phyloP scores from a whole-genome alignment of 2,888 invertebrate genomes.

The Nemurella pictetii region DNA sequence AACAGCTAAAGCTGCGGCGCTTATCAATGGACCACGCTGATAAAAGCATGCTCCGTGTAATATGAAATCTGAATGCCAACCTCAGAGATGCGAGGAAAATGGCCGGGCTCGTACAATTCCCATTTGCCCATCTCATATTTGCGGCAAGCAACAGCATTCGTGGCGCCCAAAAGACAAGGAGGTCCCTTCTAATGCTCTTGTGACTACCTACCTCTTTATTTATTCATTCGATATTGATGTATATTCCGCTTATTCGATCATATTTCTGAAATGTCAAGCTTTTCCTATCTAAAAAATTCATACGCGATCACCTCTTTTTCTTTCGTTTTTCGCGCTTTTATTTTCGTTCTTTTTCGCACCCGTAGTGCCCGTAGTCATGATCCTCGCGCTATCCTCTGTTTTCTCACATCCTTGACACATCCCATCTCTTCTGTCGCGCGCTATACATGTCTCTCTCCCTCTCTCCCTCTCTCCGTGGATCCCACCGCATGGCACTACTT shows the following conservation, averaged over 20 bases:
- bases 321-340: background rate
- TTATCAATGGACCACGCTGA: background rate
- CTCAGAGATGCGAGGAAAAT: background rate
- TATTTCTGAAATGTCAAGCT: constrained; percentile 21
- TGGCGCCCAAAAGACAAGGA: background rate
- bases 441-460: background rate
- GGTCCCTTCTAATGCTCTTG: background rate
- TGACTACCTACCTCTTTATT: constrained; percentile 14
- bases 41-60: background rate
- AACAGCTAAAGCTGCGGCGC: background rate
- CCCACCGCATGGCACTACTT: background rate
- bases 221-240: constrained; percentile 20
- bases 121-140: background rate
- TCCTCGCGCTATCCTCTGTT: background rate
- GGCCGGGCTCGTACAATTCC: background rate
- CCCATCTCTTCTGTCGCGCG: background rate
- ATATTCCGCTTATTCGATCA: constrained; percentile 23
- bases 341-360: background rate
- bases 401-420: background rate
- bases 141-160: background rate
- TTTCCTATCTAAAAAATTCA: constrained; percentile 6
- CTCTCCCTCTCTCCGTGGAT: background rate
- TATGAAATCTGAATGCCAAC: background rate
- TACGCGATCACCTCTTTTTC: constrained; percentile 15
- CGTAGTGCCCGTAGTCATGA: background rate